phyloP scores from a whole-genome alignment of 1,140 invertebrate genomes.

The Drosophila lowei region DNA sequence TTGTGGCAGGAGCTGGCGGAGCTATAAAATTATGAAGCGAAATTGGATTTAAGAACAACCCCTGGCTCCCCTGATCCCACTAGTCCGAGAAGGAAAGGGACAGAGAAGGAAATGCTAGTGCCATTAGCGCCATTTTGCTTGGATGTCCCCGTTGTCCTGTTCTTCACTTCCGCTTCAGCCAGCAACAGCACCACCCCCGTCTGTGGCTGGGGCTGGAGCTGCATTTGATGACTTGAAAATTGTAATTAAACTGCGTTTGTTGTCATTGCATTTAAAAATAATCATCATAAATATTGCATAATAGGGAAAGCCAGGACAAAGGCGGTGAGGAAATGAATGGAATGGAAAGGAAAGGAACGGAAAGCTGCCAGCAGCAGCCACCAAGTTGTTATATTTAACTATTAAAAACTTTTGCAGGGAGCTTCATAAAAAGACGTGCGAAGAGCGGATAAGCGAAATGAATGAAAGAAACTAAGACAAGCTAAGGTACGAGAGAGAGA shows the following conservation, averaged over 20 bases:
- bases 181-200: slow-evolving; percentile 10
- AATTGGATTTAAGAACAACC: slow-evolving; percentile 75
- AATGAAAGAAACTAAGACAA: slow-evolving; percentile 57
- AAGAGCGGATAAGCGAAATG: slow-evolving; percentile 53
- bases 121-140: slow-evolving; percentile 70
- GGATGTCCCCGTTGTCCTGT: slow-evolving; percentile 26
- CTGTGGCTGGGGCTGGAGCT: slow-evolving; percentile 29
- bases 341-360: slow-evolving; percentile 59
- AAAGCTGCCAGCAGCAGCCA: slow-evolving; percentile 13
- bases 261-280: slow-evolving; percentile 79
- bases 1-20: slow-evolving; percentile 15
- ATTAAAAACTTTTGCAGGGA: slow-evolving; percentile 66
- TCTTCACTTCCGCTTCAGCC: slow-evolving; percentile 34
- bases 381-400: slow-evolving; percentile 65
- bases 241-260: slow-evolving; percentile 82
- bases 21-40: slow-evolving; percentile 75
- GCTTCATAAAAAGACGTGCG: slow-evolving; percentile 73
- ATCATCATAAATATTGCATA: slow-evolving; percentile 76
- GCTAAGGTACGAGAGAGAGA: slow-evolving; percentile 22
- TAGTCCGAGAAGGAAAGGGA: slow-evolving; percentile 12
- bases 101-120: slow-evolving; percentile 34
- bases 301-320: slow-evolving; percentile 46
- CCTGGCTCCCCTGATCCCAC: slow-evolving; percentile 19
- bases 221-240: slow-evolving; percentile 81
- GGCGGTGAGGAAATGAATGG: slow-evolving; percentile 66